phyloP scores from a whole-genome alignment of 2,888 invertebrate species.

The Dryomyza anilis region DNA sequence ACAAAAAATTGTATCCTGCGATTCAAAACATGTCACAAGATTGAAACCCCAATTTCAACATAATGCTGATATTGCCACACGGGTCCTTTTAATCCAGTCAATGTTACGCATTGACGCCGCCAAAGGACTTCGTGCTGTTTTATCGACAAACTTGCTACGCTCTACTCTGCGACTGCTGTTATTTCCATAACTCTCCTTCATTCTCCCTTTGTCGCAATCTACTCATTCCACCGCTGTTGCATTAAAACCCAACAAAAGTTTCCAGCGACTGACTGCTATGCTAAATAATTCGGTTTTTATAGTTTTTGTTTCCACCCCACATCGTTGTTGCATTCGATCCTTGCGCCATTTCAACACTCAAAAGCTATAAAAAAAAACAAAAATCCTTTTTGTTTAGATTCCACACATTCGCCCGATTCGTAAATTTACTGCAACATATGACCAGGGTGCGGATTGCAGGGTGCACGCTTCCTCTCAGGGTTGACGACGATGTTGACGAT shows the following conservation, averaged over 20 bases:
- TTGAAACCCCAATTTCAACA: too few species aligned
- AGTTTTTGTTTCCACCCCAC: slow-evolving; percentile 32
- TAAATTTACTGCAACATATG: slow-evolving; percentile 11
- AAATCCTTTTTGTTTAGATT: slow-evolving; percentile 38
- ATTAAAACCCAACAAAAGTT: too few species aligned
- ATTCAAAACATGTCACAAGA: too few species aligned
- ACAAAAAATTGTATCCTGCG: too few species aligned
- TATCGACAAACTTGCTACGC: slow-evolving; percentile 36
- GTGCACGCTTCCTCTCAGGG: too few species aligned
- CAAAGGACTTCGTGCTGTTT: slow-evolving; percentile 38
- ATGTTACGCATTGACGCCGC: slow-evolving; percentile 36
- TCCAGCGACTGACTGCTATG: too few species aligned
- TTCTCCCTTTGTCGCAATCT: slow-evolving; percentile 21
- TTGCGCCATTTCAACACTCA: slow-evolving; percentile 35
- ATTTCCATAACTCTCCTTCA: too few species aligned
- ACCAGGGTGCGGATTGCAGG: slow-evolving; percentile 19
- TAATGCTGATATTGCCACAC: too few species aligned
- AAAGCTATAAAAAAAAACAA: slow-evolving; percentile 37
- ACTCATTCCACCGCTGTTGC: background rate
- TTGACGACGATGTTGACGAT: too few species aligned
- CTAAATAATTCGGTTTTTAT: slow-evolving; percentile 37
- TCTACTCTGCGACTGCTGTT: too few species aligned
- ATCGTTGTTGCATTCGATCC: slow-evolving; percentile 7
- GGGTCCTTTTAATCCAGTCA: slow-evolving; percentile 35
- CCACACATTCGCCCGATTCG: slow-evolving; percentile 1